Base-by-base conservation (phyloP, 1,140 invertebrate species). In the Tetramorium simillimum region DNA sequence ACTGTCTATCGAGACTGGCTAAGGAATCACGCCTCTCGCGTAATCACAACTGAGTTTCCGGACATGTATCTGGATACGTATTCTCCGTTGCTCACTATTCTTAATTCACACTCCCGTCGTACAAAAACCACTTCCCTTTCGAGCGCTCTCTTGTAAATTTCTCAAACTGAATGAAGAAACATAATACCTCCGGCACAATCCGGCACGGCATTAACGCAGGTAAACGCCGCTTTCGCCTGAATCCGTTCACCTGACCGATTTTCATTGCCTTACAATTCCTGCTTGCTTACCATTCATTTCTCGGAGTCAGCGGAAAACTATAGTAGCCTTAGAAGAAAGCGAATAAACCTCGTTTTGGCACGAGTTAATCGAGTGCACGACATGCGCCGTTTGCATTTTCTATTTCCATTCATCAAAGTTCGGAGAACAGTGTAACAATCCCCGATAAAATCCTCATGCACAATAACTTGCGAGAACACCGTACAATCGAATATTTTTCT, bases 191-290 rank as follows among this genome's bases (percentile, higher is more conserved):
- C 24, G 73, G 21, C 73, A 60, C 21, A 14, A 60, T 63, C 43
- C 43, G 4, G 28, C 33, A 18, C 7, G 3, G 7, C 28, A 43
- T 51, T 65, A 80, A 58, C 2, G 14, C 46, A 51, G 70, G 24
- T 81, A 82, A 82, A 82, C 21, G 51, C 46, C n/a, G n/a, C 24
- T 62, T 60, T 73, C 67, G 40, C 40, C 1, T 33, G n/a, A 69
- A 53, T 37, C 16, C 24, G 7, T 72, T 82, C 37, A 28, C 51
- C 3, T 28, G 37, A 67, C n/a, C 28, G 62, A 80, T 40, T 80
- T 51, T 80, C 21, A 67, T 24, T 37, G 49, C 33, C 9, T 43
- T 24, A 40, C 46, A 14, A 21, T 53, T 24, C 14, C 21, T 18
- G 7, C n/a, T 49, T 24, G 37, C 75, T 46, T 46, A 40, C 9